Base-by-base conservation (phyloP, 1,140 invertebrate species). In the Drosophila ficusphila region DNA sequence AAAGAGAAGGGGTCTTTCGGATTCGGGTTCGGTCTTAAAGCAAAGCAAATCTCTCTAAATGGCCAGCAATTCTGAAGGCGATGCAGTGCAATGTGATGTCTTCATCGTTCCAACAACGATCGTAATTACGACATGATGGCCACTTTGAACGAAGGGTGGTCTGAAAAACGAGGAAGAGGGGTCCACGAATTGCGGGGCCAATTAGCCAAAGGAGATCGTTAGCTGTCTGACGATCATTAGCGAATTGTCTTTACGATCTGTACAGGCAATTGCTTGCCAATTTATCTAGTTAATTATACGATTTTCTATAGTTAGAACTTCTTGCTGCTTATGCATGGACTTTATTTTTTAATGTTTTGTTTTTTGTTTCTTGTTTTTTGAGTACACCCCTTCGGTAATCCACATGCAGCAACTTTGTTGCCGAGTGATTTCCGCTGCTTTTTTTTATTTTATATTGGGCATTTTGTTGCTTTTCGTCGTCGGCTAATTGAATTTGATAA, bases 401-500 rank as follows among this genome's bases (percentile, higher is more conserved):
- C n/a, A 11, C 41, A 14, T n/a, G 25, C 3, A 19, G 56, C 60
- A 61, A 64, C 60, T 64, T 64, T 64, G 54, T 64, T 64, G 60
- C 54, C 21, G 12, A 62, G 27, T 57, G 36, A 56, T 44, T 42
- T 33, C 27, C 67, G 38, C 5, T 44, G 3, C 27, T 1, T 29
- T 9, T 2, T 29, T 29, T 29, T 8, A 9, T 11, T 4, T n/a
- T n/a, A n/a, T 21, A n/a, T 25, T 23, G 19, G 18, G 12, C 34
- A 25, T 8, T 44, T 44, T 12, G 21, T 44, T 14, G 19, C 18
- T 2, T 16, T 19, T 36, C 27, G 52, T 58, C 42, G 57, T 58
- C 23, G 51, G 21, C 76, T 82, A 79, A 82, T 82, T 82, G 79
- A 82, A 79, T 79, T 79, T 79, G 76, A 79, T 79, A 79, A 79